Percentiles rank a stretch among this genome's conserved stretches.
Evolutionary conservation across 2,888 invertebrate genomes (phyloP).

Genomic region (Caenorhabditis angaria): DNA sequence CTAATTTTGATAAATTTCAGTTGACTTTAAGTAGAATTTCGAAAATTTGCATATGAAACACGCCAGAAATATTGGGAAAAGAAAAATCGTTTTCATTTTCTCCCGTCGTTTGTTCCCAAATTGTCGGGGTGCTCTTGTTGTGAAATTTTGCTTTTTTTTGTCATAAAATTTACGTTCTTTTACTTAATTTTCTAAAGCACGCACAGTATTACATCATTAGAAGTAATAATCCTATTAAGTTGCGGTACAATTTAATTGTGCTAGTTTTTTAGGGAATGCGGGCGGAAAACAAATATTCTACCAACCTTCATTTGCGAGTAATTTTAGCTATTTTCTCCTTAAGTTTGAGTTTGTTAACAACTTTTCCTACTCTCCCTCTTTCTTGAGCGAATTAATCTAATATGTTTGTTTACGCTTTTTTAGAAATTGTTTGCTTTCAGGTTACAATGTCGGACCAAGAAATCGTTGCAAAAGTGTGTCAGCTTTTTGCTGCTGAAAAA

Average conservation of each 20-base stretch:
- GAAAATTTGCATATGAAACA: conserved; percentile 19
- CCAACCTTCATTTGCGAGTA: not conserved
- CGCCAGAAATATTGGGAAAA: conserved; percentile 18
- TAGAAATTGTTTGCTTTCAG: conserved; percentile 10
- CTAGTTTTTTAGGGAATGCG: conserved; percentile 8
- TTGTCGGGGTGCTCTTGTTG: conserved; percentile 6
- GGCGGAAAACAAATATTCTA: no score
- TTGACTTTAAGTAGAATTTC: conserved; percentile 17
- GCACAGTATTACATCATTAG: no score
- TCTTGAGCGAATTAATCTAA: conserved; percentile 6
- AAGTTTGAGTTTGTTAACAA: conserved; percentile 3
- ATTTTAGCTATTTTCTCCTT: not conserved
- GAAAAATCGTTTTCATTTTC: conserved; percentile 17
- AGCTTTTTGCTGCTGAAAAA: not conserved
- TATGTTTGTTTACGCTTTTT: conserved; percentile 10
- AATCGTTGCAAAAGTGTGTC: conserved; percentile 9
- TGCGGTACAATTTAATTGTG: conserved; percentile 9
- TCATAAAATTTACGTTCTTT: conserved; percentile 14
- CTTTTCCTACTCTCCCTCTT: conserved; percentile 8
- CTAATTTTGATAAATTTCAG: conserved; percentile 20
- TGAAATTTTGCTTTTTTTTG: conserved; percentile 15
- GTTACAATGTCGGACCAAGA: conserved; percentile 8
- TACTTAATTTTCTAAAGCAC: no score
- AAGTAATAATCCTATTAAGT: conserved; percentile 7
- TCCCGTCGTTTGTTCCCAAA: conserved; percentile 13